These are phyloP conservation scores for Hypotaenidia okinawae DNA, from an alignment of 2,797 vertebrate genomes.

Conservation along the genomic window DNA sequence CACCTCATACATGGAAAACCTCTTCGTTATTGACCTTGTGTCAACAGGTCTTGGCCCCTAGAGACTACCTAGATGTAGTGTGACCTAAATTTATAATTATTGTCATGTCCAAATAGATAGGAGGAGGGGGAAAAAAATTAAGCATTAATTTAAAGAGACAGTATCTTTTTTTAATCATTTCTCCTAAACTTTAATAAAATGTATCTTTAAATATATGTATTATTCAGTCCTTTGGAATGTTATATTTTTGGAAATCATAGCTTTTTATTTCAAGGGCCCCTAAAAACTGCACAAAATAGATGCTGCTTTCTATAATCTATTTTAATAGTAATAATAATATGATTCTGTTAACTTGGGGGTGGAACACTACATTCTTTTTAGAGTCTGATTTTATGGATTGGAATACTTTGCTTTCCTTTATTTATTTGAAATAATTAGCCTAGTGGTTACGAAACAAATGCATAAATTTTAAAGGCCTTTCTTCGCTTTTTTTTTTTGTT, in stretches of 20 bases:
- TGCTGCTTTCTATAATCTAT: conserved; percentile 89
- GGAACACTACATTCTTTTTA: conserved; percentile 85
- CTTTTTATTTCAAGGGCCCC: conserved; percentile 87
- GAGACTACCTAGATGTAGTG: conserved; percentile 92
- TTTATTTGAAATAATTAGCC: conserved; percentile 86
- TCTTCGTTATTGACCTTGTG: conserved; percentile 83
- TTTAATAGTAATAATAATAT: conserved; percentile 86
- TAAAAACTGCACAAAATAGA: conserved; percentile 89
- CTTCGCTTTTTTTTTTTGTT: conserved; percentile 63
- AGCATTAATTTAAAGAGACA: conserved; percentile 97
- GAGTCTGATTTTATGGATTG: conserved; percentile 83
- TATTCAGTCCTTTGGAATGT: conserved; percentile 86
- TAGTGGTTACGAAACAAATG: conserved; percentile 77
- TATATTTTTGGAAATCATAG: conserved; percentile 87
- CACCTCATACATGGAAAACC: conserved; percentile 84
- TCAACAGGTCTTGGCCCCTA: conserved; percentile 85
- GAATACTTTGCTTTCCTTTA: conserved; percentile 83
- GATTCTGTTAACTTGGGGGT: conserved; percentile 83
- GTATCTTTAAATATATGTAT: conserved; percentile 86
- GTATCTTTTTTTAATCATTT: conserved; percentile 87
- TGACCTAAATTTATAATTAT: conserved; percentile 94
- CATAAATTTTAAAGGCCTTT: conserved; percentile 81
- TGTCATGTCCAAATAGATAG: conserved; percentile 96
- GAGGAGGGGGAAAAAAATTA: conserved; percentile 83
- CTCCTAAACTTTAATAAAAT: conserved; percentile 85